Percentiles rank a stretch among this genome's conserved stretches.
These are phyloP conservation scores for Numenius arquata DNA, from an alignment of 2,113 vertebrate species.

Conservation along the genomic window DNA sequence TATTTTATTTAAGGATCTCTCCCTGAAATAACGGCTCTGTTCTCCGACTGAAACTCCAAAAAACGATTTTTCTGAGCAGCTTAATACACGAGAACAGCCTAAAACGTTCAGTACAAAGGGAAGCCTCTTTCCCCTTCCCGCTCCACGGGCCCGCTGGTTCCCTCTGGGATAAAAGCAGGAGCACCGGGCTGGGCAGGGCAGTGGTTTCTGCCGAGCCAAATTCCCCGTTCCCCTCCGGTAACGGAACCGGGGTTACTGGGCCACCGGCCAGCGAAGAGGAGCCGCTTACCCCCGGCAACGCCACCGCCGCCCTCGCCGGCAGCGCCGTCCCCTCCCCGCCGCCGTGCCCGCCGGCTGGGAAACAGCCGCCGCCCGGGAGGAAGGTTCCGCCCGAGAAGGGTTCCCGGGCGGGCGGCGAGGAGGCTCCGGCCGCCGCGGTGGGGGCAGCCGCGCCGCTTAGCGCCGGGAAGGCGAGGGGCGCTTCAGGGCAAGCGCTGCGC, in stretches of 20 bases:
- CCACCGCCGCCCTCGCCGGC: background rate
- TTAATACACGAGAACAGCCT: accelerated
- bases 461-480: background rate
- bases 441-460: background rate
- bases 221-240: background rate
- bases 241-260: background rate
- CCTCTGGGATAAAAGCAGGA: background rate
- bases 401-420: background rate
- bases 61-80: background rate
- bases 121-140: accelerated
- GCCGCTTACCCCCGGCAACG: background rate
- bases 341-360: background rate
- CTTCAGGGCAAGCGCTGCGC: accelerated
- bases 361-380: background rate
- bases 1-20: background rate
- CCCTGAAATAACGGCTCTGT: accelerated
- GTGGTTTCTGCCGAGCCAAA: accelerated
- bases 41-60: background rate
- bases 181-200: background rate
- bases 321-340: background rate
- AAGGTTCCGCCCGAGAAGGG: background rate
- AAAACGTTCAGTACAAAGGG: accelerated
- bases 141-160: accelerated
- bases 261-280: too few relatives aligned
- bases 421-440: too few relatives aligned